These are phyloP conservation scores for Athene cunicularia DNA, from an alignment of 2,113 vertebrate genomes.

Conservation along the genomic window DNA sequence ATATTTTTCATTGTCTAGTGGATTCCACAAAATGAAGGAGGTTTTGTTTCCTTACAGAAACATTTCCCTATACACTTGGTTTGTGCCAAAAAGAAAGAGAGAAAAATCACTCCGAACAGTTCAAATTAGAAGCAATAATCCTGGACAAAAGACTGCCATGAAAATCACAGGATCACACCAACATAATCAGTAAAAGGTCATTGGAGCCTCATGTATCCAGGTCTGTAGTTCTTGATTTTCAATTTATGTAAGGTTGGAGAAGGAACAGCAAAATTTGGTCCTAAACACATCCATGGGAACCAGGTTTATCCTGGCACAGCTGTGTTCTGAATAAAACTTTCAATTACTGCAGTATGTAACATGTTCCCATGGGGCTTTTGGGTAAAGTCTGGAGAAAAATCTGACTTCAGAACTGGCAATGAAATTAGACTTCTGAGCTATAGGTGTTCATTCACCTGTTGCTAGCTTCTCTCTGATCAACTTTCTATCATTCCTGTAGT, in stretches of 20 bases:
- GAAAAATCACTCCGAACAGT: conserved; percentile 35
- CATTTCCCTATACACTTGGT: background rate
- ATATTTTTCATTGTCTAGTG: conserved; percentile 32
- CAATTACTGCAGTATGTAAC: background rate
- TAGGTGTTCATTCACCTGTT: background rate
- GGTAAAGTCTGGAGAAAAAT: background rate
- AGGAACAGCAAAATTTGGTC: background rate
- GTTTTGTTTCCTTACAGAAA: background rate
- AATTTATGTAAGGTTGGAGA: background rate
- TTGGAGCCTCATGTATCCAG: background rate
- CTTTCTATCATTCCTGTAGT: background rate
- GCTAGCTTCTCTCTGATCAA: background rate
- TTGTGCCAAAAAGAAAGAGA: conserved; percentile 32
- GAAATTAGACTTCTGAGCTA: background rate
- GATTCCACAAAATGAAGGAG: conserved; percentile 10
- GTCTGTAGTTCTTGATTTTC: background rate
- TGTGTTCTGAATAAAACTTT: conserved; percentile 35
- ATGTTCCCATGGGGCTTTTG: background rate
- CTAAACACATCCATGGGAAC: background rate
- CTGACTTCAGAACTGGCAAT: background rate
- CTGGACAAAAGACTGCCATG: conserved; percentile 9
- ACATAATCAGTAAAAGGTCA: background rate
- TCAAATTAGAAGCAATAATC: conserved; percentile 47
- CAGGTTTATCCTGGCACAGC: background rate
- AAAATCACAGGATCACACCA: conserved; percentile 18